phyloP scores from a whole-genome alignment of 1,140 invertebrate species.

The Drusus annulatus region DNA sequence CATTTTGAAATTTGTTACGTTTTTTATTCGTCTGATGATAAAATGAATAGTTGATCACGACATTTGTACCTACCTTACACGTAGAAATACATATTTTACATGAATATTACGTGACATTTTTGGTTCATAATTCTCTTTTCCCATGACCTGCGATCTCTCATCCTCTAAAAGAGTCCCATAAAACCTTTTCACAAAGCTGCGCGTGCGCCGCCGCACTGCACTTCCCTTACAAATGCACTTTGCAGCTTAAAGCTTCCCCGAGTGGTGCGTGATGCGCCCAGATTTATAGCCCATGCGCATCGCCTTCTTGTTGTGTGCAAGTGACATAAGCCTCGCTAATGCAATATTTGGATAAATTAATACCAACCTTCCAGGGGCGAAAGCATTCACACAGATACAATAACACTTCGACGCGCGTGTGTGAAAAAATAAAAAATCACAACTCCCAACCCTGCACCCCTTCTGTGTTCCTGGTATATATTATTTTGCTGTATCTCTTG shows the following conservation, averaged over 20 bases:
- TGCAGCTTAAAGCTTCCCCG: slow-evolving; percentile 5
- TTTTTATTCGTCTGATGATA: too few relatives aligned
- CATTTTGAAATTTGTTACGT: too few relatives aligned
- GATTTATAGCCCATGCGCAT: slow-evolving; percentile 52
- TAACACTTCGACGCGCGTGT: slow-evolving; percentile 54
- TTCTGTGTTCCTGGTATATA: neutral
- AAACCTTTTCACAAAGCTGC: slow-evolving; percentile 1
- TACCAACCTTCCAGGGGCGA: slow-evolving; percentile 49
- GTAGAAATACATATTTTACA: too few relatives aligned
- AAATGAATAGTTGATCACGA: too few relatives aligned
- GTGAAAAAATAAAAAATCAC: slow-evolving; percentile 56
- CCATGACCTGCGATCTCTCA: slow-evolving; percentile 4
- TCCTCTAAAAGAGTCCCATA: neutral
- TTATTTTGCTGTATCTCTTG: slow-evolving; percentile 4
- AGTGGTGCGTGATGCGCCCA: slow-evolving; percentile 9
- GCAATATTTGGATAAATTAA: slow-evolving; percentile 60
- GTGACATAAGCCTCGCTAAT: slow-evolving; percentile 59
- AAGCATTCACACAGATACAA: slow-evolving; percentile 49
- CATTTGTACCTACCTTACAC: too few relatives aligned
- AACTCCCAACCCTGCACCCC: slow-evolving; percentile 1
- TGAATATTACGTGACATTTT: too few relatives aligned
- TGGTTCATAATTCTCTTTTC: neutral
- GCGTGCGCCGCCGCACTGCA: slow-evolving; percentile 2
- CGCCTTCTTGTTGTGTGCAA: slow-evolving; percentile 51
- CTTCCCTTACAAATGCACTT: slow-evolving; percentile 23